Percentiles rank a stretch among this genome's conserved stretches.
Evolutionary conservation across 1,140 invertebrate genomes (phyloP).

Genomic region (Drosophila mauritiana): DNA sequence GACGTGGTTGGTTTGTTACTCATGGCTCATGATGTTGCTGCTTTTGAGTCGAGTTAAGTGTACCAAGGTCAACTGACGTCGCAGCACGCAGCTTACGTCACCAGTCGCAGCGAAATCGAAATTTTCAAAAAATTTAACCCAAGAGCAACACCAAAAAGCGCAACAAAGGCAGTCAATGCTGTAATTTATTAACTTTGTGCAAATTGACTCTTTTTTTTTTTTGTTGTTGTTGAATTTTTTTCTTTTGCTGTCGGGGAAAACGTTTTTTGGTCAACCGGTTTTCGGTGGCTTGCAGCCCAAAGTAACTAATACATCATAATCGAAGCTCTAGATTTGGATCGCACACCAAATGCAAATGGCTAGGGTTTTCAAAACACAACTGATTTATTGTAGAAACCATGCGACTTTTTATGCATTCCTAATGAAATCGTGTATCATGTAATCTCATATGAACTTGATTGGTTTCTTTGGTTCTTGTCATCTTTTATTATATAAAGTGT

Average conservation of each 20-base stretch:
- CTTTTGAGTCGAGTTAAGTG: constrained; percentile 47
- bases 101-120: constrained; percentile 39
- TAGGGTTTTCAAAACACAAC: not conserved
- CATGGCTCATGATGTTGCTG: constrained; percentile 18
- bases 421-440: no score
- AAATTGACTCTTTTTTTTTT: constrained; percentile 45
- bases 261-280: constrained; percentile 39
- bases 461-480: no score
- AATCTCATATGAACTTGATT: not conserved
- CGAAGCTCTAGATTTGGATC: constrained; percentile 27
- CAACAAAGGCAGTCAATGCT: constrained; percentile 55
- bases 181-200: constrained; percentile 75
- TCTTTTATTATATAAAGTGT: no score
- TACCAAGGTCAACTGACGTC: constrained; percentile 74
- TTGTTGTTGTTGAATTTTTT: not conserved
- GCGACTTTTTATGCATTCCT: no score
- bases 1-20: constrained; percentile 25
- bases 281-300: constrained; percentile 6
- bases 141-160: constrained; percentile 25
- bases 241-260: constrained; percentile 33
- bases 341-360: not conserved
- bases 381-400: no score
- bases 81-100: constrained; percentile 75
- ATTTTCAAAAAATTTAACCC: constrained; percentile 68
- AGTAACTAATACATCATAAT: constrained; percentile 37